Base-by-base conservation (phyloP, 2,113 vertebrate genomes). In the Chamaea fasciata region DNA sequence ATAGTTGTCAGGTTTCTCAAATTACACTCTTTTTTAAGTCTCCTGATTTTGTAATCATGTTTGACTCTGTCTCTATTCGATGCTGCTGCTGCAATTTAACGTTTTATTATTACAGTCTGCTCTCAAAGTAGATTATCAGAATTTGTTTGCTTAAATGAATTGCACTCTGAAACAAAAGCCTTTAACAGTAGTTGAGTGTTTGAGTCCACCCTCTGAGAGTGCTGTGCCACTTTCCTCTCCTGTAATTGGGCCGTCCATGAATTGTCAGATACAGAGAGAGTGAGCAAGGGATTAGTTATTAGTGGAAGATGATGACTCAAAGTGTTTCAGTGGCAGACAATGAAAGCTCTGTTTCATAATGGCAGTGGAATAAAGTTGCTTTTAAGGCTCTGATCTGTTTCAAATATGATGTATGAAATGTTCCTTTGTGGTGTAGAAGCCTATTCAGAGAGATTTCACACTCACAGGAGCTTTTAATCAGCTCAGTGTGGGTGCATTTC, bases 281-380 rank as follows among this genome's bases (percentile, higher is more conserved):
- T 15, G 6, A 87, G 77, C 2, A 10, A 11, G 77, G 71, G 50
- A 91, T 95, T 68, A 91, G 87, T 94, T 87, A 81, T 89, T 97
- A 41, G 74, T 76, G 94, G 71, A 76, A 84, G 92, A 83, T 70
- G 92, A 94, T 96, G 94, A 97, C 93, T 96, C 96, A 94, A 69
- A 94, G 91, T 37, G 9, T 83, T 94, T 92, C 94, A 89, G 84
- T 47, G 53, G 68, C 87, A 91, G 84, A 94, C 95, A 95, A 90
- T 83, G 81, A 89, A 81, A 90, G 65, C 83, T 92, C 83, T 95
- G 84, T 95, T 92, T 85, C 10, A 3, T 75, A 92, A 93, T 74
- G 49, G 80, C 70, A 83, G 46, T 23, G 13, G 76, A 94, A 87
- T 79, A 77, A 88, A 79, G 84, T 91, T 92, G 83, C 90, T 93